Evolutionary conservation across 2,888 invertebrate genomes (phyloP).

Genomic region (Tenthredo distinguenda): DNA sequence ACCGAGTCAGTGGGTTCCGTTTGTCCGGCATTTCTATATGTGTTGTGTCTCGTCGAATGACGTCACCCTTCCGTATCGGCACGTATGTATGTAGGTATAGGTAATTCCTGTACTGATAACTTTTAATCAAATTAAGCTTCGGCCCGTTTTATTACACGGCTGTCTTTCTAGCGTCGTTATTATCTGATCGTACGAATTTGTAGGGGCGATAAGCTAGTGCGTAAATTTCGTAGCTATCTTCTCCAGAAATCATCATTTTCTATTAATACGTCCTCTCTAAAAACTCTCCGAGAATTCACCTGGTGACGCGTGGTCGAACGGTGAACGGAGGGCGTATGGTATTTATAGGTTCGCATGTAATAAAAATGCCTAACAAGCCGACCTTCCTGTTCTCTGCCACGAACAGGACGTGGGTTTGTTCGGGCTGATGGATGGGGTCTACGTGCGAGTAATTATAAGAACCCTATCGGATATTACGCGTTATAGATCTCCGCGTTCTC

Average conservation of each 20-base stretch:
- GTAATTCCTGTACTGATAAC: conserved; percentile 7
- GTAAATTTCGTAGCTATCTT: background rate
- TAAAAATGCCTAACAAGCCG: conserved; percentile 50
- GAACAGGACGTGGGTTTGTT: conserved; percentile 50
- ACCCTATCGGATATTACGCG: conserved; percentile 50
- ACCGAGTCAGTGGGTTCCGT: background rate
- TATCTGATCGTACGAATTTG: background rate
- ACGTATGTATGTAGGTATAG: background rate
- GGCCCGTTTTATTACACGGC: background rate
- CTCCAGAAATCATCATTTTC: background rate
- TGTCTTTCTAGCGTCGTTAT: background rate
- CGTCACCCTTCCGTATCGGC: background rate
- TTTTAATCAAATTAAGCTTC: conserved; percentile 35
- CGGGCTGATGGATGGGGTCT: conserved; percentile 44
- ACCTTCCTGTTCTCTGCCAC: conserved; percentile 48
- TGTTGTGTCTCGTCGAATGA: background rate
- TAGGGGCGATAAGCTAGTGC: conserved; percentile 9
- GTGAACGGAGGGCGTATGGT: conserved; percentile 2
- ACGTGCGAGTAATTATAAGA: conserved; percentile 51
- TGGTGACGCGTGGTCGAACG: conserved; percentile 19
- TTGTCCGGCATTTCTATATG: background rate
- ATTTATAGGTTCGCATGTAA: conserved; percentile 51
- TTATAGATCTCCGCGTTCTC: conserved; percentile 41
- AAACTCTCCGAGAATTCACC: background rate
- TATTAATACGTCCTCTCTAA: background rate